Conservation (phyloP, 2,113 vertebrate genomes). For the Shinisaurus crocodilurus region DNA sequence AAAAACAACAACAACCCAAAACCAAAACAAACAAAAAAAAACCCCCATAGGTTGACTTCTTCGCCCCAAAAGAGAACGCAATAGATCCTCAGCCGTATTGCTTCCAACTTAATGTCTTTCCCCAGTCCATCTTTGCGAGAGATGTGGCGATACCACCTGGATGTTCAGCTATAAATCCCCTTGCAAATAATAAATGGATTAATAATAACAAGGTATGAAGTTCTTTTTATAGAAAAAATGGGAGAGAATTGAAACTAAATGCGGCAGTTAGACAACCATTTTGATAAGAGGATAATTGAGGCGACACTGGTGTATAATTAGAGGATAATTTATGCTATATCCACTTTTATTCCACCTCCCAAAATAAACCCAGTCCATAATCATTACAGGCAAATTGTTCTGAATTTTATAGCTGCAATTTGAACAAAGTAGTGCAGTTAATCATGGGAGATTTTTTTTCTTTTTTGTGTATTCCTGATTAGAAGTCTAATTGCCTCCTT, state of each 20-base stretch:
- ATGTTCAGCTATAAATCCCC: slow-evolving; percentile 97
- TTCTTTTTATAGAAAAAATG: slow-evolving; percentile 97
- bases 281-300: slow-evolving; percentile 99
- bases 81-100: slow-evolving; percentile 59
- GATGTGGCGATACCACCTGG: slow-evolving; percentile 93
- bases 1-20: slow-evolving; percentile 22
- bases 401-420: slow-evolving; percentile 99
- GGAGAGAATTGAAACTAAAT: slow-evolving; percentile 99
- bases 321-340: slow-evolving; percentile 99
- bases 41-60: not conserved
- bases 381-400: slow-evolving; percentile 99
- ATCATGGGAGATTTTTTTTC: slow-evolving; percentile 89
- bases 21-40: not conserved
- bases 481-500: slow-evolving; percentile 95
- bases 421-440: slow-evolving; percentile 98
- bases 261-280: slow-evolving; percentile 99
- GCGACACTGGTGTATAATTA: slow-evolving; percentile 99
- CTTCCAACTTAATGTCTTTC: slow-evolving; percentile 80
- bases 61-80: not conserved
- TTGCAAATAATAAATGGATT: slow-evolving; percentile 99
- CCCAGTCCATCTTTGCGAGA: slow-evolving; percentile 86
- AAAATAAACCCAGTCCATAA: slow-evolving; percentile 99
- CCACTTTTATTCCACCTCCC: slow-evolving; percentile 99
- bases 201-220: slow-evolving; percentile 99
- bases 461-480: slow-evolving; percentile 91